Conservation (phyloP, 2,113 vertebrate genomes). For the Leptocoma aspasia region DNA sequence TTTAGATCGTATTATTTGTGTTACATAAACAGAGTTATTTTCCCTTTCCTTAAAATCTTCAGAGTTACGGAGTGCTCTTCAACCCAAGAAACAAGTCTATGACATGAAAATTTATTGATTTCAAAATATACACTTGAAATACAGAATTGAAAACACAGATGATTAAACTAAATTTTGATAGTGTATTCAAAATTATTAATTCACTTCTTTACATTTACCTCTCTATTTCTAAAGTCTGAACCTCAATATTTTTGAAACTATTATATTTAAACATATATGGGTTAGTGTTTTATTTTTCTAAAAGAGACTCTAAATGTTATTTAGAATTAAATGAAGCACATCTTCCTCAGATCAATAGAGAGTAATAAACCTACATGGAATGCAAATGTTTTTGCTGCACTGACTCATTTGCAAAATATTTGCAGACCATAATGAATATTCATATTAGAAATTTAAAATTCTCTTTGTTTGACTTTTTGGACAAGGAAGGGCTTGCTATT, state of each 20-base stretch:
- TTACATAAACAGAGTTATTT: background rate
- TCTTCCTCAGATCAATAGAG: background rate
- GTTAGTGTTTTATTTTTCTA: background rate
- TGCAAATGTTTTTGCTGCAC: background rate
- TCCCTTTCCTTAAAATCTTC: background rate
- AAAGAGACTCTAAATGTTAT: background rate
- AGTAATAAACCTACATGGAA: background rate
- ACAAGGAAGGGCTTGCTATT: background rate
- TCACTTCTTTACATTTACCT: background rate
- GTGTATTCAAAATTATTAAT: background rate
- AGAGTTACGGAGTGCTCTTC: accelerated
- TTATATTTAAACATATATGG: background rate
- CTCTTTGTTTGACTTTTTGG: background rate
- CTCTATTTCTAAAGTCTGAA: background rate
- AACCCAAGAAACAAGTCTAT: background rate
- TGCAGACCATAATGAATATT: background rate
- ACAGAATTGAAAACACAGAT: background rate
- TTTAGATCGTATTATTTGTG: background rate
- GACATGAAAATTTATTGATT: background rate
- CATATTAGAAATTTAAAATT: background rate
- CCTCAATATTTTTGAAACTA: background rate
- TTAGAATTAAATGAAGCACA: background rate
- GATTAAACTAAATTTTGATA: background rate
- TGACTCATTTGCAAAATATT: background rate
- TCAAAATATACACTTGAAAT: background rate